Base-by-base conservation (phyloP, 2,113 vertebrate species). In the Phalacrocorax pelagicus region DNA sequence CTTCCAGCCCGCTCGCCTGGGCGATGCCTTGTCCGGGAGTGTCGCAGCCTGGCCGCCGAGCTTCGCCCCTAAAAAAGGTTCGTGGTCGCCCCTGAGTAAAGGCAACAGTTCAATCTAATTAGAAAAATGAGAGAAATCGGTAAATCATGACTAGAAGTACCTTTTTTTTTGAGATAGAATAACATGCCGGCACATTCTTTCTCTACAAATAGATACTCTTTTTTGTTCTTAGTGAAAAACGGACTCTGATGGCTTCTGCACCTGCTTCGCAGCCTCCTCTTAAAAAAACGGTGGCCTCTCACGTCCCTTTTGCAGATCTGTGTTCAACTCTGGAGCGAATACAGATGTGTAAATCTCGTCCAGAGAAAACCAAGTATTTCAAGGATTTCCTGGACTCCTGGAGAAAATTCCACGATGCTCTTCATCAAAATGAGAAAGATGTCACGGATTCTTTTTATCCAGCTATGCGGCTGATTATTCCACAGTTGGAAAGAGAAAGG, bases 371-470 rank as follows among this genome's bases (percentile, higher is more conserved):
- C 38, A 99, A 98, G 58, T 96, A 97, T 92, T 98, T 99, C 21
- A 95, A 96, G 55, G 98, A 99, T 15, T 99, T 99, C 87, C 96
- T 99, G 62, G 98, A 98, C 74, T 99, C 99, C 5, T 99, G 99
- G 99, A 99, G 99, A 80, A 98, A 98, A 16, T 99, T 99, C 96
- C 99, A 99, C 9, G 91, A 97, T 44, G 99, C 98, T 6, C 98
- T 99, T 96, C 99, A 99, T 97, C 98, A 99, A 84, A 98, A 98
- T 49, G 96, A 98, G 26, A 98, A 98, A 58, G 95, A 98, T 1
- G 98, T 99, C 23, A 97, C 97, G 15, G 99, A 99, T 97, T 99
- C 99, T 15, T 99, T 99, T 97, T 99, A 99, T 79, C 98, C 99
- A 34, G 99, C 99, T 8, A 99, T 99, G 98, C 98, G 99, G 42